These are phyloP conservation scores for Leptinotarsa texana DNA, from an alignment of 1,140 invertebrate genomes.

Conservation along the genomic window DNA sequence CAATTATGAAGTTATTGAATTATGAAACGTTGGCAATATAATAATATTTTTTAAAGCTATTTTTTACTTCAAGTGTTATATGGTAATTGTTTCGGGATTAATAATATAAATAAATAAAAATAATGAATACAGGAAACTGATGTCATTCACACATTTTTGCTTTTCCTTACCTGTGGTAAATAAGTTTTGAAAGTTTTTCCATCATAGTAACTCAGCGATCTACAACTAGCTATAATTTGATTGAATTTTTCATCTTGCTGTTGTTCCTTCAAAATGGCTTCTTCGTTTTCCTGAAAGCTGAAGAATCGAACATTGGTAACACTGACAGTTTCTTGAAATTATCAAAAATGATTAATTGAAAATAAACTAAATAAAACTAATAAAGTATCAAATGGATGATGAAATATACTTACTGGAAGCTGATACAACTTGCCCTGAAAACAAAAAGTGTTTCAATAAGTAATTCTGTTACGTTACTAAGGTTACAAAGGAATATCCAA, in stretches of 20 bases:
- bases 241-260: slow-evolving; percentile 36
- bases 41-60: no score
- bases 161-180: slow-evolving; percentile 50
- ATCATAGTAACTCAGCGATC: slow-evolving; percentile 53
- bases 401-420: not conserved
- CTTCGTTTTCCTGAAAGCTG: not conserved
- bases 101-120: no score
- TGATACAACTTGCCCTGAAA: slow-evolving; percentile 11
- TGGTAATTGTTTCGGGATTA: no score
- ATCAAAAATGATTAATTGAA: not conserved
- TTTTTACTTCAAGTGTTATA: no score
- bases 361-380: not conserved
- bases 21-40: no score
- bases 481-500: no score
- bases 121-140: not conserved
- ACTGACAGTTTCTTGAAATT: not conserved
- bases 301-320: not conserved
- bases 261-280: not conserved
- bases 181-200: slow-evolving; percentile 47
- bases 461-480: no score
- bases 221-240: slow-evolving; percentile 54
- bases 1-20: no score
- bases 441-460: no score
- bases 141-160: not conserved
- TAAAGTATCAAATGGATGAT: not conserved